Evolutionary conservation across 2,888 invertebrate genomes (phyloP).

Genomic region (Monoplex corrugatus): DNA sequence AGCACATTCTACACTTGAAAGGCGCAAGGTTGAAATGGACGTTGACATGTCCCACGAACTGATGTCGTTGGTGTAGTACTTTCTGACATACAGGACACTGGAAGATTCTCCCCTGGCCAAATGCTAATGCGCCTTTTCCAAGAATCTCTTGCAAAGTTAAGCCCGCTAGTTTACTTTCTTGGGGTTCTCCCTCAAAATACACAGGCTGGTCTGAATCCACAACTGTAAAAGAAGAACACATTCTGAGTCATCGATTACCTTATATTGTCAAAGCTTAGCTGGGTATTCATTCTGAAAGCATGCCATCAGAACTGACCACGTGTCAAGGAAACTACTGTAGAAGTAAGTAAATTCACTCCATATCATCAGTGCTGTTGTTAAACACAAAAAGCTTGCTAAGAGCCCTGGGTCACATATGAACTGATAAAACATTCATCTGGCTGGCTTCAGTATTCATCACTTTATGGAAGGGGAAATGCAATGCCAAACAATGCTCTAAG

Average conservation of each 20-base stretch:
- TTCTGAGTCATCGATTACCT: slow-evolving; percentile 20
- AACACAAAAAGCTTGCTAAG: no score
- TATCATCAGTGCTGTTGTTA: neutral
- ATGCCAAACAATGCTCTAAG: no score
- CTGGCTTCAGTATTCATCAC: no score
- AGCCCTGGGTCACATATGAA: no score
- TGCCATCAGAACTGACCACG: neutral
- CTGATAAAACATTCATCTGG: no score
- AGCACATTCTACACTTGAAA: slow-evolving; percentile 44
- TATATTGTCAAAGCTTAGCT: neutral
- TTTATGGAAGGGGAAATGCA: no score
- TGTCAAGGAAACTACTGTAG: neutral
- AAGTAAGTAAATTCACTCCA: neutral
- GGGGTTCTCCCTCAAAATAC: slow-evolving; percentile 1
- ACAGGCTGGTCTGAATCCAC: neutral
- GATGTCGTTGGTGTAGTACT: slow-evolving; percentile 46
- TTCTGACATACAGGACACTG: slow-evolving; percentile 47
- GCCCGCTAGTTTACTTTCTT: neutral
- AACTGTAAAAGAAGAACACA: slow-evolving; percentile 39
- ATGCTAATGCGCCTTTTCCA: neutral
- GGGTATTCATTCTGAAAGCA: neutral
- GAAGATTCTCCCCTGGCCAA: slow-evolving; percentile 39
- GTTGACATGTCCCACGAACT: slow-evolving; percentile 48
- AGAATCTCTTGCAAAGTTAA: slow-evolving; percentile 39
- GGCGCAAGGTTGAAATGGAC: slow-evolving; percentile 47